Percentiles rank a stretch among this genome's conserved stretches.
Conservation (phyloP, 2,797 vertebrate species). For the Synaphobranchus kaupii region DNA sequence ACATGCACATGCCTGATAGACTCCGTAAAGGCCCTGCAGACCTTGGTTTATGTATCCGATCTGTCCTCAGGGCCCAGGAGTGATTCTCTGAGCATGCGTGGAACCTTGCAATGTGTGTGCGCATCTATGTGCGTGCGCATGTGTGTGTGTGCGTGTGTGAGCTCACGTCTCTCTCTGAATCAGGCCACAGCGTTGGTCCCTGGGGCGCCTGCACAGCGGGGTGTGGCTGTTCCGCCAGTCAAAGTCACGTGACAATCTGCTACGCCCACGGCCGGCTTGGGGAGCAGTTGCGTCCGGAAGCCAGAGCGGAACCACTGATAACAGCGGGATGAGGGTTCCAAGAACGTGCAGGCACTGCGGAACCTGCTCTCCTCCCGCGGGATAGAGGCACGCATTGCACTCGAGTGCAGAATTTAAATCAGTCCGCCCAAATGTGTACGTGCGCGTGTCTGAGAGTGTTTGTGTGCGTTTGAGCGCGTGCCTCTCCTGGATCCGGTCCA, state of each 20-base stretch:
- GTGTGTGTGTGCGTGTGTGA: background rate
- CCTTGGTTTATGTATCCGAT: too few species aligned
- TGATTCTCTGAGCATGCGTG: too few species aligned
- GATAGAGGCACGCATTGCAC: background rate
- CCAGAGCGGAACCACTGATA: background rate
- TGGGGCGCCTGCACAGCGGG: background rate
- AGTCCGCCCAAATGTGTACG: background rate
- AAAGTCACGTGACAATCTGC: background rate
- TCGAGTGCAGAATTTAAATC: background rate
- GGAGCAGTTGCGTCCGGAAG: background rate
- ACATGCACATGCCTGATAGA: too few species aligned
- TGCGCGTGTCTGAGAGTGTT: constrained; percentile 17
- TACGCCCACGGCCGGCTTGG: background rate
- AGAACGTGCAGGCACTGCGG: background rate
- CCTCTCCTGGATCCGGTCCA: background rate
- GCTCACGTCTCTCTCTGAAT: background rate
- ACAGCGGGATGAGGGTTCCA: background rate
- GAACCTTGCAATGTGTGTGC: too few species aligned
- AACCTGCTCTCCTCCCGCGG: background rate
- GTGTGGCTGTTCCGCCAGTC: background rate
- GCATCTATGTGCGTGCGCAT: too few species aligned
- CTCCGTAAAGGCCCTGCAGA: too few species aligned
- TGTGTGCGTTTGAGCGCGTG: background rate
- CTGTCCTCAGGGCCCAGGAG: too few species aligned
- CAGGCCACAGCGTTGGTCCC: background rate